Base-by-base conservation (phyloP, 2,113 vertebrate species). In the Leptobrachium leishanense region DNA sequence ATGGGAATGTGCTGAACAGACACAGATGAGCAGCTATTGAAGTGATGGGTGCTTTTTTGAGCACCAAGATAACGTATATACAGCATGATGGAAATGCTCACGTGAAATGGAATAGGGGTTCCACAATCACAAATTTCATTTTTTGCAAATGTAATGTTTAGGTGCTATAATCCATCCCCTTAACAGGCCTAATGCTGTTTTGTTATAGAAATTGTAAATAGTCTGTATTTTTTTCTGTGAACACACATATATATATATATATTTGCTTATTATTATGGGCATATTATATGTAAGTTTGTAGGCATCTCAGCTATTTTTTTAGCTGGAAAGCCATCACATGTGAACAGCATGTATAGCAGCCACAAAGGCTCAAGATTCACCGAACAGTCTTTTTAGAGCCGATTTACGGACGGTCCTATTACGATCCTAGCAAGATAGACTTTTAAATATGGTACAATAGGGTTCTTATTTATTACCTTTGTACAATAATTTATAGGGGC, bases 391-490 rank as follows among this genome's bases (percentile, higher is more conserved):
- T 62, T 73, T 80, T 68, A 80, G 31, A 53, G 68, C 77, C 67
- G 63, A 42, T 15, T 41, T 40, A 63, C 44, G 64, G 57, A 55
- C 71, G 65, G 71, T 57, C 63, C 12, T 66, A 44, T 69, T 41
- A 15, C 44, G 57, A 41, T 72, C n/a, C 8, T 74, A 53, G 57
- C 20, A 40, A 50, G 31, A 2, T 5, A 44, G 42, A 9, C 64
- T 80, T 76, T 77, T 64, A 74, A 68, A 59, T 42, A 68, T 76
- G 74, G 82, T 83, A 81, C 80, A 76, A 57, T 43, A 88, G 88
- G 82, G 86, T 88, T 84, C 69, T 88, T 94, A 94, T 94, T 94
- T 94, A 94, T 94, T 93, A 89, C 84, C 87, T 77, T 88, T 92
- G 88, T 93, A 92, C 93, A 91, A 88, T 87, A 84, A 86, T 85